A percentile compares a stretch with the other conserved stretches of the same genome.
phyloP scores from a whole-genome alignment of 2,888 invertebrate genomes.

The Caenorhabditis uteleia region DNA sequence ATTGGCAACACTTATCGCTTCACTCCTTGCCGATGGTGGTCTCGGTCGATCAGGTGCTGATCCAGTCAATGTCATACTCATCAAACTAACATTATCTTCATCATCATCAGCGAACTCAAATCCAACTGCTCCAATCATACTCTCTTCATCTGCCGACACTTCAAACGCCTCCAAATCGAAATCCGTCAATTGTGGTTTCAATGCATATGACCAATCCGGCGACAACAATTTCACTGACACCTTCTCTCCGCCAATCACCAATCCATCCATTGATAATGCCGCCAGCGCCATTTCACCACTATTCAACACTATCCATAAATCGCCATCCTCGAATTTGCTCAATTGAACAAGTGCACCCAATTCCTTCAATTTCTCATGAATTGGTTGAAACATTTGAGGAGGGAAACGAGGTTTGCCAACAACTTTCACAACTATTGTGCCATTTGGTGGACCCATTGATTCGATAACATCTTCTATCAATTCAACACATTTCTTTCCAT shows the following conservation, averaged over 20 bases:
- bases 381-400: slow-evolving; percentile 38
- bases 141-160: slow-evolving; percentile 26
- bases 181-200: slow-evolving; percentile 35
- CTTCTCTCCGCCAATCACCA: slow-evolving; percentile 34
- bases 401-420: slow-evolving; percentile 55
- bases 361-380: slow-evolving; percentile 62
- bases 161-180: slow-evolving; percentile 28
- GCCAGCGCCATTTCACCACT: slow-evolving; percentile 85
- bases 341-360: slow-evolving; percentile 55
- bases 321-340: slow-evolving; percentile 81
- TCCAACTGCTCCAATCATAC: slow-evolving; percentile 6
- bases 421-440: slow-evolving; percentile 82
- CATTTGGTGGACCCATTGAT: slow-evolving; percentile 88
- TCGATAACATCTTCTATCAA: slow-evolving; percentile 78
- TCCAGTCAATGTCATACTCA: slow-evolving; percentile 10
- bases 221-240: slow-evolving; percentile 49
- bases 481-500: slow-evolving; percentile 79
- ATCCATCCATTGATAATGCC: slow-evolving; percentile 71
- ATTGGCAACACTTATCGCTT: slow-evolving; percentile 32
- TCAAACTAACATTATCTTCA: slow-evolving; percentile 30
- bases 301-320: slow-evolving; percentile 89
- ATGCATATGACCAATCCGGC: slow-evolving; percentile 49
- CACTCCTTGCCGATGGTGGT: slow-evolving; percentile 48
- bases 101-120: slow-evolving; percentile 49
- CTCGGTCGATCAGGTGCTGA: slow-evolving; percentile 44